A percentile compares a stretch with the other conserved stretches of the same genome.
Evolutionary conservation across 2,113 vertebrate species (phyloP).

Genomic region (Aegotheles bennettii): DNA sequence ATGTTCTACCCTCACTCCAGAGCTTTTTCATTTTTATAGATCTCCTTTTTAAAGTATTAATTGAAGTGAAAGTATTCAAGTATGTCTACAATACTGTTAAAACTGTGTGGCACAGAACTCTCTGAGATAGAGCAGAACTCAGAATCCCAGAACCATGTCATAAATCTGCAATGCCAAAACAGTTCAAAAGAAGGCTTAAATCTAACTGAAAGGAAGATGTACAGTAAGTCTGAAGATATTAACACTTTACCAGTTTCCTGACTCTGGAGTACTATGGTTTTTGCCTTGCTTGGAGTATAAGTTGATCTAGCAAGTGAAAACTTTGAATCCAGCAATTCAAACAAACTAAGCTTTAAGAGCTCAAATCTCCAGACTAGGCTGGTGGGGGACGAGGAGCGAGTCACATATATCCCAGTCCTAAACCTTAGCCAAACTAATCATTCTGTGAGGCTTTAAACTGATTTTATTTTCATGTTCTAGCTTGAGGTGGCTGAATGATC

Average conservation of each 20-base stretch:
- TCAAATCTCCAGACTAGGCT: neutral
- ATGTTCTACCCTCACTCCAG: neutral
- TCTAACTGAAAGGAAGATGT: constrained; percentile 7
- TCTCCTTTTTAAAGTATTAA: neutral
- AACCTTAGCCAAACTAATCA: neutral
- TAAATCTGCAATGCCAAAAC: constrained; percentile 9
- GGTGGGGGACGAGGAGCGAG: neutral
- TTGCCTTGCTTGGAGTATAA: constrained; percentile 33
- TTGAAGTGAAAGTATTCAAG: neutral
- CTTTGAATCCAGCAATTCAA: neutral
- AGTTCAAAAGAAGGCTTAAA: neutral
- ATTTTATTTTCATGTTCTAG: neutral
- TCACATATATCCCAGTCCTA: neutral
- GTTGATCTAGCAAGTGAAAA: neutral
- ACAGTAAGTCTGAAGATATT: constrained; percentile 22
- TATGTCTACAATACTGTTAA: neutral
- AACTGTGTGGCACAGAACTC: neutral
- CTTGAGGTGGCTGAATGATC: neutral
- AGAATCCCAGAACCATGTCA: neutral
- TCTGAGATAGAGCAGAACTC: constrained; percentile 3
- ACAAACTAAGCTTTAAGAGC: neutral
- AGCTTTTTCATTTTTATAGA: neutral
- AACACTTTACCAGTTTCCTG: constrained; percentile 20
- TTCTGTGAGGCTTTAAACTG: neutral
- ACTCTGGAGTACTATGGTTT: neutral